Conservation (phyloP, 2,113 vertebrate genomes). For the Pogonocichla stellata region DNA sequence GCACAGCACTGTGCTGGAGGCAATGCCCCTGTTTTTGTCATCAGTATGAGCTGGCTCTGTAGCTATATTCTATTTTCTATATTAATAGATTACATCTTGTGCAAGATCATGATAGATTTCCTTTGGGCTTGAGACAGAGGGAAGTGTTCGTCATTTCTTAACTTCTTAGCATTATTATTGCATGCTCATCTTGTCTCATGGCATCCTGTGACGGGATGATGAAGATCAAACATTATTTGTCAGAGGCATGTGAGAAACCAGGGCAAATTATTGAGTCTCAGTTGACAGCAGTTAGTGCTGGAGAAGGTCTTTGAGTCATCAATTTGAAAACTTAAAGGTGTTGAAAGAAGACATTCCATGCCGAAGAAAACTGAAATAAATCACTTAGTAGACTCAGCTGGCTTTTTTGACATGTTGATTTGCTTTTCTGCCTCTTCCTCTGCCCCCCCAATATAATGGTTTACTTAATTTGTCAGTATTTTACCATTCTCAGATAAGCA, state of each 20-base stretch:
- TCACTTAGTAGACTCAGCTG: background rate
- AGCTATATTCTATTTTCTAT: background rate
- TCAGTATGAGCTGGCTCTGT: background rate
- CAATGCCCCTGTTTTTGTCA: background rate
- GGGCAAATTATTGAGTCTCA: background rate
- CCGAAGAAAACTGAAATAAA: background rate
- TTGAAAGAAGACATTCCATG: background rate
- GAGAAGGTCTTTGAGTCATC: background rate
- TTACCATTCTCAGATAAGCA: background rate
- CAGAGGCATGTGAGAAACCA: background rate
- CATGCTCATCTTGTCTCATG: background rate
- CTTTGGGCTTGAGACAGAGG: background rate
- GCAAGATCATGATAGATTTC: background rate
- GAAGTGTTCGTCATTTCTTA: background rate
- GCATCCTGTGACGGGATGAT: background rate
- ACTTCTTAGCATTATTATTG: background rate
- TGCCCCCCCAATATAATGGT: rapidly evolving
- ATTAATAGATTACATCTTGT: background rate
- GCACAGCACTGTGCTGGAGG: background rate
- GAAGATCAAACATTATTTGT: background rate
- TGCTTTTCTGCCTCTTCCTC: background rate
- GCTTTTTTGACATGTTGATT: background rate
- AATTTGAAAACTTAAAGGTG: background rate
- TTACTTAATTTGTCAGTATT: background rate
- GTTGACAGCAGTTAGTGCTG: background rate